These are phyloP conservation scores for Loriculus beryllinus DNA, from an alignment of 2,797 vertebrate genomes.

Conservation along the genomic window DNA sequence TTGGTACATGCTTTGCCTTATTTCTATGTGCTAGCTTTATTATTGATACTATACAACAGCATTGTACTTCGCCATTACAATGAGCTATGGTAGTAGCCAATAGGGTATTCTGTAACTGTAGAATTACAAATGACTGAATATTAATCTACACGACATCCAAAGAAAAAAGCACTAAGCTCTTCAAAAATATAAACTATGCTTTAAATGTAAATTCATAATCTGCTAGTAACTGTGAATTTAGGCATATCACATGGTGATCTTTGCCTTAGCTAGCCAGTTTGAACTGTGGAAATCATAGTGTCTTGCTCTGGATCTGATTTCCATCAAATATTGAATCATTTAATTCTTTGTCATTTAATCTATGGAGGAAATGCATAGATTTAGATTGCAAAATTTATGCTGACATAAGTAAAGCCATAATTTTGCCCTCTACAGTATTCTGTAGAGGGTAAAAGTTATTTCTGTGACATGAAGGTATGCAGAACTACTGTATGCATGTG, in stretches of 20 bases:
- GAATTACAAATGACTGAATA: background rate
- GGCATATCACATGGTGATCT: background rate
- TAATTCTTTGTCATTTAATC: background rate
- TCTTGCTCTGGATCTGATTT: background rate
- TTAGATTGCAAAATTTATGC: background rate
- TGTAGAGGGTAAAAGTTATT: background rate
- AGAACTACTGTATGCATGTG: background rate
- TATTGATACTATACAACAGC: background rate
- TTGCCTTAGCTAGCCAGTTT: background rate
- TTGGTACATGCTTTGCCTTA: background rate
- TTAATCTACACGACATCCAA: background rate
- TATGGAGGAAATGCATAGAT: background rate
- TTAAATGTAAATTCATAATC: background rate
- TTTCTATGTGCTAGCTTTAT: background rate
- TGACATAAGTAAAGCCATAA: background rate
- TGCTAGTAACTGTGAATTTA: background rate
- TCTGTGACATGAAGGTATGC: background rate
- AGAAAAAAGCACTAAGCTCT: background rate
- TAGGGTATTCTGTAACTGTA: background rate
- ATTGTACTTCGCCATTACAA: background rate
- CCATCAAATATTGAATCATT: background rate
- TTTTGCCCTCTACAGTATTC: background rate
- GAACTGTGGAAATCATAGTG: background rate
- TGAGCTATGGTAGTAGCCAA: background rate
- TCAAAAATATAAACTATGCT: background rate